Percentiles rank a stretch among this genome's conserved stretches.
phyloP scores from a whole-genome alignment of 2,113 vertebrate genomes.

The Plecturocebus donacophilus region DNA sequence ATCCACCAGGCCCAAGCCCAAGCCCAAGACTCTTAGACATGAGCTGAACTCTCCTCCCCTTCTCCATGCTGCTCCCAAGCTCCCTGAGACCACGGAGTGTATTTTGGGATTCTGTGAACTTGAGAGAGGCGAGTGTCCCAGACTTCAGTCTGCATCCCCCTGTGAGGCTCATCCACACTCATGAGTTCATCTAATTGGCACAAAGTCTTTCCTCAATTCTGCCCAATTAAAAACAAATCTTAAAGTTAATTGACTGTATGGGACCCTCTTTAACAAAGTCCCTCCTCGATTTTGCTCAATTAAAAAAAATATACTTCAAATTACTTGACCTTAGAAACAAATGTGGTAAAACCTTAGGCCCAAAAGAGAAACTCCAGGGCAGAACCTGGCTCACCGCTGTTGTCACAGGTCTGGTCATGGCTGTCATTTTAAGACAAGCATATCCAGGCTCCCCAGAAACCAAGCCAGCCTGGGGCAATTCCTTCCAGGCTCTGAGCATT shows the following conservation, averaged over 20 bases:
- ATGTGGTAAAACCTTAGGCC: background rate
- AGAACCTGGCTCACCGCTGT: background rate
- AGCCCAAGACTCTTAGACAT: background rate
- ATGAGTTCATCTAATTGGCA: background rate
- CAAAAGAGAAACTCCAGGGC: background rate
- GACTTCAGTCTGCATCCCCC: background rate
- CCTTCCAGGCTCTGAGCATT: background rate
- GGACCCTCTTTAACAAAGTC: background rate
- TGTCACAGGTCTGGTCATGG: background rate
- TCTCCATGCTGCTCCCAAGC: background rate
- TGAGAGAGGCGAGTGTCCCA: background rate
- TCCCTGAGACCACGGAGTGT: background rate
- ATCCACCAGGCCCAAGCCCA: background rate
- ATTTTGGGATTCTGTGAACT: background rate
- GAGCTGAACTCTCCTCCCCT: background rate
- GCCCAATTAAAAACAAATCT: background rate
- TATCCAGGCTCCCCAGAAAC: background rate
- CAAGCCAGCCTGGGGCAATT: background rate
- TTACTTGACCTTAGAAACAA: slow-evolving; percentile 25
- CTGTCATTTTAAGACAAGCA: background rate
- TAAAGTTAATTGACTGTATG: background rate
- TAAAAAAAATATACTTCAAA: background rate
- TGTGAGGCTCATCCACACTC: background rate
- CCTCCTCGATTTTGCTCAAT: background rate
- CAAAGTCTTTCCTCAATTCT: background rate